Base-by-base conservation (phyloP, 1,140 invertebrate genomes). In the Thrips palmi region DNA sequence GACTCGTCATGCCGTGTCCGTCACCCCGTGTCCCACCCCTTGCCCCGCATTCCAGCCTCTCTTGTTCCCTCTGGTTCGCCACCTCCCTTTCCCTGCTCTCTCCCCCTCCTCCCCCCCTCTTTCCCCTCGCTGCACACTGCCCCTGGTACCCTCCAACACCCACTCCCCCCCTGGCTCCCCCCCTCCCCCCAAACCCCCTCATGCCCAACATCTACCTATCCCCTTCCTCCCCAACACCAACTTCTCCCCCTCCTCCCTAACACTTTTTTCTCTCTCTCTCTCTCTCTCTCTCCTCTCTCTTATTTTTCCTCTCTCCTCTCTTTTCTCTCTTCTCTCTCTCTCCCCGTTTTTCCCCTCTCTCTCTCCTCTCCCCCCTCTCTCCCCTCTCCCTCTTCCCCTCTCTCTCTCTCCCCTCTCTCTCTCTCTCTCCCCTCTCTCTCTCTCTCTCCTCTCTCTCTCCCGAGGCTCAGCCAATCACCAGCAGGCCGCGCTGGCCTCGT, bases 141-240 rank as follows among this genome's bases (percentile, higher is more conserved):
- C 17, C 33, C 17, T 35, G 22, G 33, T 17, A 18, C 14, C 17
- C 43, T 42, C 51, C 48, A 45, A 46, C 51, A 44, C 33, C 43
- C 47, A 45, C 14, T 45, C 41, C 35, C 43, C 50, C 31, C 47
- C 46, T 43, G 47, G 49, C 44, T 47, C 48, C 40, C 36, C 41
- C 33, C 14, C 15, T 24, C 33, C 33, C 22, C 21, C 22, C 11
- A 14, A 15, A 20, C 21, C 14, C 33, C 15, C 14, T 21, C 21
- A 12, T 25, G 17, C 22, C 20, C 33, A 15, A 6, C 21, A 2
- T 23, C 4, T 20, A n/a, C 25, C 11, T 3, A 20, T 2, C 33
- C 33, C 22, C 22, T n/a, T 30, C 33, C n/a, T 35, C 2, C 12
- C 17, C n/a, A 14, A 17, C 14, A 11, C 23, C 3, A 6, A 3